These are phyloP conservation scores for Cichlasoma orientale DNA, from an alignment of 2,797 vertebrate genomes.

Conservation along the genomic window DNA sequence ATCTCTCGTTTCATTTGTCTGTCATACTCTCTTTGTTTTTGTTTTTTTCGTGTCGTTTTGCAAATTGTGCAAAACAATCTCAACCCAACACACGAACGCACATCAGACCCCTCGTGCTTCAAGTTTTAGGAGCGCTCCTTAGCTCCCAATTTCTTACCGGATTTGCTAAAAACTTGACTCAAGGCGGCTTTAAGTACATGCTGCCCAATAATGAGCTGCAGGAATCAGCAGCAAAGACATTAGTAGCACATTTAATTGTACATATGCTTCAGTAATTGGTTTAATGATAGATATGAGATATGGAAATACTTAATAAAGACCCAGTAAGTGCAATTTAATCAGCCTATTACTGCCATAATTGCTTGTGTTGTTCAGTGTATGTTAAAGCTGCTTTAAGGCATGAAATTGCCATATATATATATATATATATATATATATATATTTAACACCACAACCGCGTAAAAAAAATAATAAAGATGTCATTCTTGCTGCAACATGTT, in stretches of 20 bases:
- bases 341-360: slow-evolving; percentile 3
- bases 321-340: slow-evolving; percentile 10
- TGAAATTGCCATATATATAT: slow-evolving; percentile 14
- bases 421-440: background rate
- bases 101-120: background rate
- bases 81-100: background rate
- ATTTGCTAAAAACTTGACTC: slow-evolving; percentile 17
- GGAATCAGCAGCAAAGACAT: slow-evolving; percentile 10
- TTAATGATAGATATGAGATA: background rate
- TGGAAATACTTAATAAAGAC: background rate
- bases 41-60: slow-evolving; percentile 6
- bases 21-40: slow-evolving; percentile 23
- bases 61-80: slow-evolving; percentile 11
- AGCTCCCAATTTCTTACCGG: slow-evolving; percentile 7
- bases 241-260: slow-evolving; percentile 1
- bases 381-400: slow-evolving; percentile 22
- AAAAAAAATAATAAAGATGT: slow-evolving; percentile 5
- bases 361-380: background rate
- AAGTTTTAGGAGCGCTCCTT: slow-evolving; percentile 11
- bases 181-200: background rate
- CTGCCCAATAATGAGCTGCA: slow-evolving; percentile 5
- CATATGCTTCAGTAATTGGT: background rate
- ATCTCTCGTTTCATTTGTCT: slow-evolving; percentile 71
- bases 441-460: background rate
- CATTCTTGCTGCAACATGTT: slow-evolving; percentile 13